A percentile compares a stretch with the other conserved stretches of the same genome.
Evolutionary conservation across 1,140 invertebrate species (phyloP).

Genomic region (Tenebrio molitor): DNA sequence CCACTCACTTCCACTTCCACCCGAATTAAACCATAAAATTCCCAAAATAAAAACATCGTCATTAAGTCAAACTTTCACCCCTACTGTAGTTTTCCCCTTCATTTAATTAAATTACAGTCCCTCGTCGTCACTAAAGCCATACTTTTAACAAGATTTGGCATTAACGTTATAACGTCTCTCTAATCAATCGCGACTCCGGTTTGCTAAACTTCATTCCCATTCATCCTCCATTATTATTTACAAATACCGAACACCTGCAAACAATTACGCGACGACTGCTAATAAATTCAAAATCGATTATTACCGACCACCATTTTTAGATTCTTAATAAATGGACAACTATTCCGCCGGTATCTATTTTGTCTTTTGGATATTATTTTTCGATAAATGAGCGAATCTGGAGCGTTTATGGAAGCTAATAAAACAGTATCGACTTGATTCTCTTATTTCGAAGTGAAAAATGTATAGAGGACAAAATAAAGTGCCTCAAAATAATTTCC

Average conservation of each 20-base stretch:
- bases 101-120: neutral
- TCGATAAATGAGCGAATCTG: conserved; percentile 26
- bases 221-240: too few relatives aligned
- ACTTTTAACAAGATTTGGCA: too few relatives aligned
- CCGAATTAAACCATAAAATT: conserved; percentile 5
- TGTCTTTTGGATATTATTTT: conserved; percentile 13
- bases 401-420: conserved; percentile 21
- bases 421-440: conserved; percentile 31
- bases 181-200: too few relatives aligned
- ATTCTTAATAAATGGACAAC: conserved; percentile 13
- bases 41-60: neutral
- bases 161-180: too few relatives aligned
- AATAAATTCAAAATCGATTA: too few relatives aligned
- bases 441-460: conserved; percentile 25
- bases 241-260: too few relatives aligned
- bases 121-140: neutral
- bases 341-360: conserved; percentile 4
- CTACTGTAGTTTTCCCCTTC: neutral
- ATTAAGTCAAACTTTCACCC: neutral
- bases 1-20: neutral
- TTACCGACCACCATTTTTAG: neutral
- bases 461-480: conserved; percentile 30
- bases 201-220: too few relatives aligned
- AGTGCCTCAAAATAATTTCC: conserved; percentile 44
- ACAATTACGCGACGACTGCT: too few relatives aligned